phyloP scores from a whole-genome alignment of 92 coral and sea anemone genomes.

The Parazoanthus darwini region DNA sequence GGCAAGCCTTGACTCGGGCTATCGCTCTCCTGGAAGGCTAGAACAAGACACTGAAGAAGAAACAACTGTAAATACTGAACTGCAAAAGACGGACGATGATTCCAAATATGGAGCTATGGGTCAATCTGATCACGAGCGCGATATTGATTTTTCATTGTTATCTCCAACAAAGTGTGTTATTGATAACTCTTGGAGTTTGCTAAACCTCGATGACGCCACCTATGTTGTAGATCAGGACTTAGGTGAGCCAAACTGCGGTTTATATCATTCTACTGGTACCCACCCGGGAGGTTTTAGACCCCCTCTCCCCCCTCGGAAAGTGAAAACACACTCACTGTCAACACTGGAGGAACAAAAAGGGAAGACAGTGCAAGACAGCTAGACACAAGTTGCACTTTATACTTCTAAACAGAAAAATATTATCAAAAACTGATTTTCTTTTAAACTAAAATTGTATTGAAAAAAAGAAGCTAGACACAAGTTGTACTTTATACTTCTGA shows the following conservation, averaged over 20 bases:
- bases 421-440: not conserved
- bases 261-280: not conserved
- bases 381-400: not conserved
- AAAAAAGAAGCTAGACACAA: not conserved
- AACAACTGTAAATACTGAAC: not conserved
- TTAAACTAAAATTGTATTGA: too few relatives aligned
- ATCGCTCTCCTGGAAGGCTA: slow-evolving; percentile 14
- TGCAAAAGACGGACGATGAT: not conserved
- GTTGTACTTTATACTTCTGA: not conserved
- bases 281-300: not conserved
- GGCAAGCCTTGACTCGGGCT: slow-evolving; percentile 20
- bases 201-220: not conserved
- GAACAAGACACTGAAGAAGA: not conserved
- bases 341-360: not conserved
- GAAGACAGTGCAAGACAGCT: not conserved
- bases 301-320: not conserved
- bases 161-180: not conserved
- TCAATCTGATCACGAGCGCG: not conserved
- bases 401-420: not conserved
- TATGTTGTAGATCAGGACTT: slow-evolving; percentile 16
- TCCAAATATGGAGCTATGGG: not conserved
- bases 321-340: not conserved
- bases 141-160: not conserved
- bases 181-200: not conserved
- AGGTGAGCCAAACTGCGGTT: not conserved